These are phyloP conservation scores for Sarcoramphus papa DNA, from an alignment of 2,797 vertebrate species.

Conservation along the genomic window DNA sequence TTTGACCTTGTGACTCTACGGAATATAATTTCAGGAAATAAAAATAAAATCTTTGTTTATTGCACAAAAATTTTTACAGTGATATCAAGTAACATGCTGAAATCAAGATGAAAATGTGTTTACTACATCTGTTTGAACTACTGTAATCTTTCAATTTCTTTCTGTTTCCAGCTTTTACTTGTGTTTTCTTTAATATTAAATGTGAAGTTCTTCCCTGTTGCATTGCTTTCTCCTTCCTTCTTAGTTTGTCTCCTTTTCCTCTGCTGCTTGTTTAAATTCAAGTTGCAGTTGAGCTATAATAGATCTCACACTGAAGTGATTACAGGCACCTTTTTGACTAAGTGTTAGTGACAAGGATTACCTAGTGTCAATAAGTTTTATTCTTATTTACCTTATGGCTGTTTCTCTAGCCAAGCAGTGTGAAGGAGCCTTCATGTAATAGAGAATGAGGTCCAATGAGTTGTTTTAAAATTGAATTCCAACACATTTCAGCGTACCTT, in stretches of 20 bases:
- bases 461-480: neutral
- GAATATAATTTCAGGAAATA: neutral
- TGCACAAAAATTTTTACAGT: neutral
- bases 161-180: neutral
- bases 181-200: neutral
- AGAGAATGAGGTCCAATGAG: neutral
- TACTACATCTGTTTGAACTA: neutral
- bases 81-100: neutral
- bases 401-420: neutral
- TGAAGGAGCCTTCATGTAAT: neutral
- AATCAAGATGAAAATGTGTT: neutral
- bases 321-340: neutral
- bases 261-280: neutral
- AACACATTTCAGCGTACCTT: neutral
- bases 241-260: neutral
- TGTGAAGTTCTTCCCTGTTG: neutral
- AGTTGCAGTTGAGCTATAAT: neutral
- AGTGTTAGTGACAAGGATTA: neutral
- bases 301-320: neutral
- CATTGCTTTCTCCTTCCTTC: neutral
- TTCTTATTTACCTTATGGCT: conserved; percentile 9
- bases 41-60: neutral
- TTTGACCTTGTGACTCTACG: neutral
- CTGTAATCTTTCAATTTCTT: neutral
- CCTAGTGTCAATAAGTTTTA: neutral